Evolutionary conservation across 2,888 invertebrate species (phyloP), one percentile per base, ranked within the genome.

Genomic region (Argynnis bischoffii): DNA sequence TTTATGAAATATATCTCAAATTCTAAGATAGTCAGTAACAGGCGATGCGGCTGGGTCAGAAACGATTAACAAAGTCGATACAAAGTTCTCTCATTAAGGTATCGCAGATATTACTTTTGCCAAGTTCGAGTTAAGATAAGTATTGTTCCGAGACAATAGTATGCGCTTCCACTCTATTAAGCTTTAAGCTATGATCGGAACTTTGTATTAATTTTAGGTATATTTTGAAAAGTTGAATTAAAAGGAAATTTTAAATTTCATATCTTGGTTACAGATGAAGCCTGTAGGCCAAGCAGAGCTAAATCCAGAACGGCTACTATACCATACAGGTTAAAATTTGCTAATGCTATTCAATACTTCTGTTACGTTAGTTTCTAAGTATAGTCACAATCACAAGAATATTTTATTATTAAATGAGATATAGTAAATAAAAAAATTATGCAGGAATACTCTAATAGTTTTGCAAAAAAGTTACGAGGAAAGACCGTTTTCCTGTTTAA

Each of bases 221-320:
- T 31, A 35, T 35, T n/a, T 21, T 13, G 31, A 35, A 26, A 31
- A 48, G 21, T 31, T 50, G 14, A n/a, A 14, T 35, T n/a, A 41
- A 41, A 41, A 59, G 48, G n/a, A 59, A n/a, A 64, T 70, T 68
- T 66, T 71, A 74, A 72, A 63, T 72, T 60, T 77, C 82, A 79
- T 86, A 78, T 88, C 84, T 92, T 92, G 89, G 87, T 92, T 92
- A 81, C 92, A 92, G 92, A 92, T 91, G 92, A 91, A 81, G 87
- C 88, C 83, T 91, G 90, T 92, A 92, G 92, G 87, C 92, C 87
- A 86, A 92, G 92, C 92, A 88, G 92, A 89, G 86, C 92, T 91
- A 92, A 92, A 88, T 90, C 92, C 88, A 91, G 92, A 92, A 92
- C 92, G 74, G 78, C 91, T 81, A 89, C 91, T 82, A 90, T 92